Evolutionary conservation across 2,888 invertebrate genomes (phyloP).

Genomic region (Eledona agricola): DNA sequence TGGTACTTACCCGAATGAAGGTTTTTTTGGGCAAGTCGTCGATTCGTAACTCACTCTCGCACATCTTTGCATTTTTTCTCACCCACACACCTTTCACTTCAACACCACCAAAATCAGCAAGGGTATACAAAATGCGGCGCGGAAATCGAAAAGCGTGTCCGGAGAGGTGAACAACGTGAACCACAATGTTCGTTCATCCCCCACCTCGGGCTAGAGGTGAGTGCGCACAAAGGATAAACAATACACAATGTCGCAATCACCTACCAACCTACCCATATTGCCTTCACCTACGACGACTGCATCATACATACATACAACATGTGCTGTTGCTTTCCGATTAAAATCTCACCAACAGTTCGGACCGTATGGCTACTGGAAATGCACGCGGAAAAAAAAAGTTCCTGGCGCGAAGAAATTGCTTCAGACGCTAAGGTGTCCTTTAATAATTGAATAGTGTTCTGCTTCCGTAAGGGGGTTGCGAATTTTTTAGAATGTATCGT

Average conservation of each 20-base stretch:
- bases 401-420: too few species aligned
- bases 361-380: background rate
- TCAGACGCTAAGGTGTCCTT: too few species aligned
- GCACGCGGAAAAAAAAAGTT: background rate
- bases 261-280: conserved; percentile 23
- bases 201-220: conserved; percentile 33
- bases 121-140: conserved; percentile 27
- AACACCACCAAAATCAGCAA: conserved; percentile 11
- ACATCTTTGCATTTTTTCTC: conserved; percentile 27
- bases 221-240: conserved; percentile 34
- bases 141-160: conserved; percentile 28
- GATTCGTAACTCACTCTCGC: conserved; percentile 25
- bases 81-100: conserved; percentile 1
- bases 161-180: conserved; percentile 33
- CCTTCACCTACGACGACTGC: conserved; percentile 18
- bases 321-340: conserved; percentile 19
- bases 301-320: conserved; percentile 20
- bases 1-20: conserved; percentile 20
- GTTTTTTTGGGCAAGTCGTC: conserved; percentile 21
- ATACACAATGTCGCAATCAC: conserved; percentile 33
- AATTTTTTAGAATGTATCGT: too few species aligned
- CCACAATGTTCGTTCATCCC: conserved; percentile 34
- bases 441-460: too few species aligned
- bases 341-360: conserved; percentile 9
- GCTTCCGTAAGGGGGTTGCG: too few species aligned